These are phyloP conservation scores for Elegia similella DNA, from an alignment of 2,888 invertebrate genomes.

Conservation along the genomic window DNA sequence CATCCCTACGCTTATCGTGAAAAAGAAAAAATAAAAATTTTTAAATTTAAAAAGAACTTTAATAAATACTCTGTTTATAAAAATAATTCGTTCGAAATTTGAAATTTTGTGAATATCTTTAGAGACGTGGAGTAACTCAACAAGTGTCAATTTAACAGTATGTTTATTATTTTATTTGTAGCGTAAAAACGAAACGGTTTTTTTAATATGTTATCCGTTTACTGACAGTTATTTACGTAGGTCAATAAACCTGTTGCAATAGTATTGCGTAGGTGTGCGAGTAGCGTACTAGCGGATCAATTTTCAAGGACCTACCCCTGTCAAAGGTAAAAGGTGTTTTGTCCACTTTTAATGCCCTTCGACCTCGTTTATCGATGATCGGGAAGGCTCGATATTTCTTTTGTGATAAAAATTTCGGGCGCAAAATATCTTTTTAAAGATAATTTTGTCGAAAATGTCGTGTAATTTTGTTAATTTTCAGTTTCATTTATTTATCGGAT, in stretches of 20 bases:
- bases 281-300: slow-evolving; percentile 30
- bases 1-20: slow-evolving; percentile 26
- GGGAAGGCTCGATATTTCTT: background rate
- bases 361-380: background rate
- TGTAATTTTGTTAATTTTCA: too few relatives aligned
- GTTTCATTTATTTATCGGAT: too few relatives aligned
- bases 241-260: slow-evolving; percentile 50
- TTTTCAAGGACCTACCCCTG: slow-evolving; percentile 18
- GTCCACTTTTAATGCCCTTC: background rate
- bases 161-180: slow-evolving; percentile 2
- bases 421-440: too few relatives aligned
- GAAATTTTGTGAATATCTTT: background rate
- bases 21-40: slow-evolving; percentile 23
- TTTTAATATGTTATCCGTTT: background rate
- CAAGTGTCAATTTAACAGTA: slow-evolving; percentile 30
- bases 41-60: background rate
- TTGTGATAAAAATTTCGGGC: background rate
- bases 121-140: slow-evolving; percentile 18
- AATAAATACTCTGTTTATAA: background rate
- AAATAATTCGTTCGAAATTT: background rate
- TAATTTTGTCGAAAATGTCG: too few relatives aligned
- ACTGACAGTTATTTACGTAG: slow-evolving; percentile 28
- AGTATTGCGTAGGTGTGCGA: slow-evolving; percentile 37
- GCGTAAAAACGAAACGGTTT: background rate
- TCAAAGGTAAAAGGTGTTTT: slow-evolving; percentile 8